Conservation (phyloP, 37 sponge, comb jelly and placozoan species). For the Aplysina aerophoba region DNA sequence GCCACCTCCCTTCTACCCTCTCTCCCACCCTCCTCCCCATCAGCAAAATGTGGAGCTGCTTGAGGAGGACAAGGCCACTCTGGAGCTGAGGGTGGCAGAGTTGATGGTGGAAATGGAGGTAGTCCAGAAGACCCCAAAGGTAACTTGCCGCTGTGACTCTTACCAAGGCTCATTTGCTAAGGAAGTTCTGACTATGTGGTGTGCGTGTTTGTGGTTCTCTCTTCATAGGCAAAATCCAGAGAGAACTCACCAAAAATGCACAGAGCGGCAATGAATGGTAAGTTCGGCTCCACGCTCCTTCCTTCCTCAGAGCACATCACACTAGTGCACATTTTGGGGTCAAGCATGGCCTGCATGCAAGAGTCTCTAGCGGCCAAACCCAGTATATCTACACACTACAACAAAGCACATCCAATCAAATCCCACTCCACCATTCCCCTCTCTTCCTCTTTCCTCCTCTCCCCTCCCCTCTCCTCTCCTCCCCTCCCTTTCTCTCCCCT, state of each 20-base stretch:
- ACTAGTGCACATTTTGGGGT: too few species aligned
- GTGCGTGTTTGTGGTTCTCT: background rate
- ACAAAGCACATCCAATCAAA: too few species aligned
- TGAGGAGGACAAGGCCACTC: slow-evolving; percentile 38
- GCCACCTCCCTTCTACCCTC: background rate
- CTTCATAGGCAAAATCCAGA: background rate
- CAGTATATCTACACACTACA: too few species aligned
- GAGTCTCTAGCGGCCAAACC: too few species aligned
- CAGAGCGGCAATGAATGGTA: background rate
- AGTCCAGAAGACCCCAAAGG: slow-evolving; percentile 40
- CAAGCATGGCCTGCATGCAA: too few species aligned
- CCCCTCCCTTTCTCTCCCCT: background rate
- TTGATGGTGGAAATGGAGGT: slow-evolving; percentile 39
- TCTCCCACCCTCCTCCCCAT: slow-evolving; percentile 17
- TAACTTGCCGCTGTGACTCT: too few species aligned
- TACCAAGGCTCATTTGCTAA: too few species aligned
- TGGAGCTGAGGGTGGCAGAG: slow-evolving; percentile 43
- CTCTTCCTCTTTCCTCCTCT: background rate
- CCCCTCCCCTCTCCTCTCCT: background rate
- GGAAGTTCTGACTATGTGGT: background rate
- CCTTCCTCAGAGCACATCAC: too few species aligned
- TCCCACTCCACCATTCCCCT: background rate
- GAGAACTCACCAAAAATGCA: slow-evolving; percentile 14
- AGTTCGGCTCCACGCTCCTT: background rate
- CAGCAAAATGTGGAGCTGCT: slow-evolving; percentile 39